Conservation (phyloP, 1,140 invertebrate genomes). For the Neodiprion fabricii region DNA sequence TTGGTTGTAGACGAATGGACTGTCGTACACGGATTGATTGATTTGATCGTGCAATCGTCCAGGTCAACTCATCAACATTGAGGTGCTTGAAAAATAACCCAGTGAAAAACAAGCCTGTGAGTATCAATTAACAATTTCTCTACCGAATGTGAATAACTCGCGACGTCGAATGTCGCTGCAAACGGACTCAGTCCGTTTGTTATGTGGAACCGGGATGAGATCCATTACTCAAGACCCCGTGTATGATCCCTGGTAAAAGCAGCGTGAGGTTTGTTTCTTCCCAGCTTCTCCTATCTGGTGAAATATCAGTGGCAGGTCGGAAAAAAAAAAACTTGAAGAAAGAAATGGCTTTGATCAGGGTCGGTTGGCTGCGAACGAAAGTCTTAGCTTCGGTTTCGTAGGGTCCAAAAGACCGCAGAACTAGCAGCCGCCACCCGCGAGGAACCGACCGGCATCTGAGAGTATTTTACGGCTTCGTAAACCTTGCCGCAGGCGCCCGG, state of each 20-base stretch:
- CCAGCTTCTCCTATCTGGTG: not conserved
- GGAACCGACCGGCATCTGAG: not conserved
- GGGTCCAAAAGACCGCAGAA: constrained; percentile 2
- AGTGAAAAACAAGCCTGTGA: too few relatives aligned
- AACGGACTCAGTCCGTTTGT: too few relatives aligned
- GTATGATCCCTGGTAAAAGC: not conserved
- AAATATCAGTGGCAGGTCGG: not conserved
- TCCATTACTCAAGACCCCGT: too few relatives aligned
- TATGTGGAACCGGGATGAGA: too few relatives aligned
- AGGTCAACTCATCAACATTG: too few relatives aligned
- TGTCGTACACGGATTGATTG: too few relatives aligned
- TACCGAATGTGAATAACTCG: too few relatives aligned
- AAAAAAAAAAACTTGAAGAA: not conserved
- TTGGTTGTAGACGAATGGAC: too few relatives aligned
- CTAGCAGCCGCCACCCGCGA: not conserved
- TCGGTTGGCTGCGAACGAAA: not conserved
- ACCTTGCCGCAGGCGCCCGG: not conserved
- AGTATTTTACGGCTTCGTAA: not conserved
- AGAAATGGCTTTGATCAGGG: not conserved
- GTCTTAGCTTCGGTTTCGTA: not conserved
- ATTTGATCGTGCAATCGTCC: too few relatives aligned
- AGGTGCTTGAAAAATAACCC: too few relatives aligned
- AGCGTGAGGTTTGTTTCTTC: not conserved
- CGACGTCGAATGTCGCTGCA: too few relatives aligned
- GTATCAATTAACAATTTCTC: too few relatives aligned